These are phyloP conservation scores for Myiozetetes cayanensis DNA, from an alignment of 2,113 vertebrate species.

Conservation along the genomic window DNA sequence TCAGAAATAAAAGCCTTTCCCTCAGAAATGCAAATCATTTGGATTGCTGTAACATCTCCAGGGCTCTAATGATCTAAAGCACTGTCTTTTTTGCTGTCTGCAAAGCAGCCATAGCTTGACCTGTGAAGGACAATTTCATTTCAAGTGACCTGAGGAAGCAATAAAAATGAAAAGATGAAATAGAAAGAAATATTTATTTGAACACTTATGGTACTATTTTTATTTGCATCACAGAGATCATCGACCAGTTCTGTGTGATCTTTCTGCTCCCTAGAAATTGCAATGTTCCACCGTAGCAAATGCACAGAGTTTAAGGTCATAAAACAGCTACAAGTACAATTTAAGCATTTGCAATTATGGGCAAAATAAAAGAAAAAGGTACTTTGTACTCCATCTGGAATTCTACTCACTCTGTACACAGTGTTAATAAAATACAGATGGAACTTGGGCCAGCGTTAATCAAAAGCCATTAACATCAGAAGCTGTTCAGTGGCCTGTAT, in stretches of 20 bases:
- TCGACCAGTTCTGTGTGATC: not conserved
- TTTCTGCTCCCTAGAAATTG: not conserved
- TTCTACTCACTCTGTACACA: not conserved
- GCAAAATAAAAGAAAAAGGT: not conserved
- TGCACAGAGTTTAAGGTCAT: not conserved
- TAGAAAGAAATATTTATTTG: slow-evolving; percentile 4
- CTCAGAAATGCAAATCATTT: slow-evolving; percentile 25
- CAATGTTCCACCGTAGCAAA: not conserved
- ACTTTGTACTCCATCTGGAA: not conserved
- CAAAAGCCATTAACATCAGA: slow-evolving; percentile 21
- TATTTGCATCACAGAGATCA: not conserved
- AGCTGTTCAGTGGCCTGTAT: not conserved
- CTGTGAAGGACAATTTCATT: slow-evolving; percentile 42
- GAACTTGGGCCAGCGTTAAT: not conserved
- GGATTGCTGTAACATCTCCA: not conserved
- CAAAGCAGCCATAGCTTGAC: not conserved
- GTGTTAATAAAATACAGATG: slow-evolving; percentile 36
- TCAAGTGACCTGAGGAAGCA: slow-evolving; percentile 24
- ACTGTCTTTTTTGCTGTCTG: not conserved
- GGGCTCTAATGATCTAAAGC: not conserved
- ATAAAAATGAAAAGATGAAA: slow-evolving; percentile 17
- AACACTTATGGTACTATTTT: not conserved
- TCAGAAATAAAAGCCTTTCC: slow-evolving; percentile 25
- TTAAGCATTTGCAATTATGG: not conserved
- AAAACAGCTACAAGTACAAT: slow-evolving; percentile 8